Evolutionary conservation across 2,797 vertebrate genomes (phyloP).

Genomic region (Hafferia zeledoni): DNA sequence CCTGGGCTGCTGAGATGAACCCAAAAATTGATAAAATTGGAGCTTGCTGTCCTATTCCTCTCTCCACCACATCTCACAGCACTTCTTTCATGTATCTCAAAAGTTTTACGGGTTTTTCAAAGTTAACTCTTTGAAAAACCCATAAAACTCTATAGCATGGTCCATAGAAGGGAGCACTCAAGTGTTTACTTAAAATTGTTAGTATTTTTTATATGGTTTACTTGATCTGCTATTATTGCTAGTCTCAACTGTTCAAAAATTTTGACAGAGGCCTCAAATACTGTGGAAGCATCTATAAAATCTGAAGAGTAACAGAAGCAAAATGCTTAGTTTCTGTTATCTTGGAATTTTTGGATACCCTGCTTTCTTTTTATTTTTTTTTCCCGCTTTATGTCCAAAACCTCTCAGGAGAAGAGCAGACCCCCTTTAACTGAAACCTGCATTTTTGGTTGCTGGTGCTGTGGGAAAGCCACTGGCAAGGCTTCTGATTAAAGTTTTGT

Average conservation of each 20-base stretch:
- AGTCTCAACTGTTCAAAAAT: background rate
- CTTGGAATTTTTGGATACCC: background rate
- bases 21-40: background rate
- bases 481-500: background rate
- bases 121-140: background rate
- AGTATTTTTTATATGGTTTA: background rate
- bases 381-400: background rate
- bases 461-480: background rate
- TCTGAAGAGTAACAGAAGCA: background rate
- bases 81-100: background rate
- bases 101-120: background rate
- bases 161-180: background rate
- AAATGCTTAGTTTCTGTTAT: background rate
- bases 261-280: background rate
- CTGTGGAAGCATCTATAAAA: background rate
- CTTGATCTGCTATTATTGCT: background rate
- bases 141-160: fast-evolving
- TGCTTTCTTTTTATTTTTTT: background rate
- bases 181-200: background rate
- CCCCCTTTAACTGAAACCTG: background rate
- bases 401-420: background rate
- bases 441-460: background rate
- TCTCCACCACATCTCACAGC: background rate
- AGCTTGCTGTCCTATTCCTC: background rate
- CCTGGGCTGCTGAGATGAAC: background rate